Base-by-base conservation (phyloP, 2,888 invertebrate genomes). In the Caradrina clavipalpis region DNA sequence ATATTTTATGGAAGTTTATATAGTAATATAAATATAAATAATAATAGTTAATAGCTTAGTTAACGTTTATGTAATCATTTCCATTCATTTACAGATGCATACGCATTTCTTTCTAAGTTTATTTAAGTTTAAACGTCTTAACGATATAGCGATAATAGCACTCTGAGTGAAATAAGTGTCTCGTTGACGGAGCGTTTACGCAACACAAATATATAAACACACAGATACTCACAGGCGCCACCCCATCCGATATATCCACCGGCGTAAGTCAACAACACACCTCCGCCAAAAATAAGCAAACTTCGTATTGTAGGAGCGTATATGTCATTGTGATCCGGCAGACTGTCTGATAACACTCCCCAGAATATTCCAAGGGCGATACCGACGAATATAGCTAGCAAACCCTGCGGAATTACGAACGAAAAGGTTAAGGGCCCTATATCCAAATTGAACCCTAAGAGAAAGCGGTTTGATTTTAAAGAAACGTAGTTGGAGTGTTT, bases 281-380 rank as follows among this genome's bases (percentile, higher is more conserved):
- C 95, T 54, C 93, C 94, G 26, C 88, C 77, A 50, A 96, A 92
- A 78, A 96, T 93, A 60, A 94, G 90, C 49, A 95, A 72, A 76
- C 95, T 95, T 62, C 94, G 90, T 69, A 95, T 88, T 49, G 94
- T 88, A 6, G 95, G 93, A 5, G 95, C 93, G 81, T 94, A 94
- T 53, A 89, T 78, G 82, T 96, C 95, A 45, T 78, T 88, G 77
- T 95, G 95, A 77, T 93, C 93, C 49, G 96, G 96, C 53, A 95
- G 67, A 63, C 88, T 83, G 87, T 95, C 95, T 65, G 90, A 89
- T 64, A 95, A 68, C 75, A 94, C 83, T 26, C 95, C 96, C 95
- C 94, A 94, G n/a, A 86, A 81, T 78, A 95, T 84, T 63, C 95
- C 96, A 55, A 95, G 82, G 8, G 73, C 88, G 59, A 95, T 90